Base-by-base conservation (phyloP, 2,113 vertebrate species). In the Electrona antarctica region DNA sequence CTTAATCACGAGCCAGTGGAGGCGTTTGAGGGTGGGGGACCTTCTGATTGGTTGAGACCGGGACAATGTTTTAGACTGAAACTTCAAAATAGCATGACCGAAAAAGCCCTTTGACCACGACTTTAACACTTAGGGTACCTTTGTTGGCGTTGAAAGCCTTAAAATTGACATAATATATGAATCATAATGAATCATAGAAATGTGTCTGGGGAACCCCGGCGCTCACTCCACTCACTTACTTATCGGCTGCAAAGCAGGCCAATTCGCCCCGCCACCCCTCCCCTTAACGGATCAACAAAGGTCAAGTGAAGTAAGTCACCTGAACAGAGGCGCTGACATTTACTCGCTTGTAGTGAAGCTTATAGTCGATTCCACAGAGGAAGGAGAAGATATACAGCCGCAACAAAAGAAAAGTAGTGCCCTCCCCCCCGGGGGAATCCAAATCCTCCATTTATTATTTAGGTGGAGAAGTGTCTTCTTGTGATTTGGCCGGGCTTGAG, bases 221-320 rank as follows among this genome's bases (percentile, higher is more conserved):
- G 28, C 11, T 54, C 49, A 51, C 21, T 65, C 61, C 15, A 62
- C 60, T 21, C 45, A 62, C 60, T 41, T 41, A 41, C 33, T 69
- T 77, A 49, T 66, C 66, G 71, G 68, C 3, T 13, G 7, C 57
- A 62, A 47, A 66, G 55, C 1, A 8, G 14, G n/a, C 64, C 64
- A 63, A 54, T 72, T 65, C 12, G 8, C 55, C 9, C 47, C 15
- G 52, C 50, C 70, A 63, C 80, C 69, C 74, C 54, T 74, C 67
- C 74, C 50, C 64, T 64, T 76, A 69, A 74, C 51, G 52, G 66
- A 70, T 87, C 85, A 82, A 66, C 66, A 70, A 21, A 84, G 85
- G 79, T 74, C 82, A 91, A 84, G 72, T 83, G 79, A 69, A 84
- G 76, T 69, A 77, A 75, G 76, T 85, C 81, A 83, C 74, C 77